Evolutionary conservation across 1,140 invertebrate genomes (phyloP).

Genomic region (Drosophila hydei): DNA sequence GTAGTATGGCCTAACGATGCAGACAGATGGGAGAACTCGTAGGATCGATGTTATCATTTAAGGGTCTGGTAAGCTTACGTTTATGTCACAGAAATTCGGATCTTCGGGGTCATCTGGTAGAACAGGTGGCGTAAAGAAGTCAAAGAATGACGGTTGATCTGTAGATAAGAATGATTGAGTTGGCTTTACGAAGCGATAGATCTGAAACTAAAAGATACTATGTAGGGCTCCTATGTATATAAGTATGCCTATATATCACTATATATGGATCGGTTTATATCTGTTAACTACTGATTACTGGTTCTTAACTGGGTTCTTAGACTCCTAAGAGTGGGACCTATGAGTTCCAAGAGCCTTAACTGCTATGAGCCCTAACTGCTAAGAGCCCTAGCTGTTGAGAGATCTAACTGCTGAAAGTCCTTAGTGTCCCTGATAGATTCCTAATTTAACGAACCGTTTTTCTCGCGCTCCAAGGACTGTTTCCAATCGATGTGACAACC

Average conservation of each 20-base stretch:
- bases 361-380: too few species aligned
- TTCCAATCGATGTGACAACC: constrained; percentile 85
- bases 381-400: too few species aligned
- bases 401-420: too few species aligned
- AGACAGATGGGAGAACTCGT: neutral
- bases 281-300: too few species aligned
- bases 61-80: constrained; percentile 54
- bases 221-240: too few species aligned
- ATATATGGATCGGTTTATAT: too few species aligned
- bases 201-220: too few species aligned
- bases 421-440: too few species aligned
- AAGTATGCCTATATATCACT: too few species aligned
- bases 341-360: too few species aligned
- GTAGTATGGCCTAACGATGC: constrained; percentile 77
- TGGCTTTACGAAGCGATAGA: neutral
- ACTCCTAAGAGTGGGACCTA: too few species aligned
- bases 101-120: constrained; percentile 62
- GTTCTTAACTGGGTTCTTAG: too few species aligned
- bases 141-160: constrained; percentile 90
- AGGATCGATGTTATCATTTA: neutral
- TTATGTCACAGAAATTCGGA: constrained; percentile 67
- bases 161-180: neutral
- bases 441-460: constrained; percentile 94
- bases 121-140: constrained; percentile 94
- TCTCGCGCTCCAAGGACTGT: constrained; percentile 92